Base-by-base conservation (phyloP, 2,113 vertebrate genomes). In the Zosterops japonicus region DNA sequence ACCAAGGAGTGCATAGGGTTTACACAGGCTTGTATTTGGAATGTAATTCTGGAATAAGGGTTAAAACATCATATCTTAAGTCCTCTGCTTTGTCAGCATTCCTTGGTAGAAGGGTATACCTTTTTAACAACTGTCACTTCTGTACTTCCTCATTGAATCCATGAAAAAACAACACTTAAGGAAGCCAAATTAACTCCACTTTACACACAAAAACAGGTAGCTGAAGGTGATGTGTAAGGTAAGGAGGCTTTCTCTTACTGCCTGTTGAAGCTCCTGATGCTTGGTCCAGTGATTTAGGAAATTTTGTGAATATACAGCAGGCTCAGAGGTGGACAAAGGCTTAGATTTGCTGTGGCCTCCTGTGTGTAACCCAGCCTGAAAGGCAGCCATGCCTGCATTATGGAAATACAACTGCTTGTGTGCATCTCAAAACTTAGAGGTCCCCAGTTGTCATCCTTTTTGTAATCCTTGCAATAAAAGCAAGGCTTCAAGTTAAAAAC, bases 151-250 rank as follows among this genome's bases (percentile, higher is more conserved):
- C 8, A 5, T 1, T 60, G 61, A 63, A 53, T 31, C 33, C 10
- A 13, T 44, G 49, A 44, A 20, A 78, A 35, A 89, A 33, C 24
- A 52, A 2, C 14, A 21, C 20, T 36, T 15, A 33, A 39, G n/a
- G 84, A 68, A 74, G 39, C 52, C 35, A 42, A 8, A 81, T 65
- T 22, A 78, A 50, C 22, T 53, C 65, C 4, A 8, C 17, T 44
- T 55, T 3, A 24, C 19, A 8, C 27, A 11, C 17, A 35, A 12
- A 47, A 59, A 74, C 16, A 0, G 0, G 20, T 20, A 29, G 50
- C 52, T 14, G 42, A 75, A 12, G 47, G 19, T 27, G 29, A 31
- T 27, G 4, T 28, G 24, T 25, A 17, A 69, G 25, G 31, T 46
- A 24, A 49, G 52, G 42, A 42, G 1, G 4, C 44, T 69, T 91